Conservation (phyloP, 1,140 invertebrate species). For the Ditylenchus dipsaci region DNA sequence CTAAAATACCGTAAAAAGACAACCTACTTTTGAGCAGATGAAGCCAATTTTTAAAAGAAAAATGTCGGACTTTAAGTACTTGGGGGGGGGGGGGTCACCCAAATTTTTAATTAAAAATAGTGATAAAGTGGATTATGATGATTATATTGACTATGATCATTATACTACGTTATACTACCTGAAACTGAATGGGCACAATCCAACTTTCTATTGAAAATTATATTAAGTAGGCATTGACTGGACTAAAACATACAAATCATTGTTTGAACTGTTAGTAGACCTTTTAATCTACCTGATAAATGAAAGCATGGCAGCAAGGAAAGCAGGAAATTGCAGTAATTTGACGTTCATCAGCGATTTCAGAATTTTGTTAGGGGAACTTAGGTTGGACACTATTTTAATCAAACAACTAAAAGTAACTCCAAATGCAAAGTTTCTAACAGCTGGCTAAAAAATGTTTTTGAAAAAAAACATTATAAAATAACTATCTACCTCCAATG, state of each 20-base stretch:
- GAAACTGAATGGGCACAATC: constrained; percentile 2
- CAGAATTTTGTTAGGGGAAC: constrained; percentile 2
- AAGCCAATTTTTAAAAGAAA: no score
- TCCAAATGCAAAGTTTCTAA: constrained; percentile 7
- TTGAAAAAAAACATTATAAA: not conserved
- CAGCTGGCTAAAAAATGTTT: not conserved
- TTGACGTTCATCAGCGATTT: constrained; percentile 13
- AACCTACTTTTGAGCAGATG: no score
- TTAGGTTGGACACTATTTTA: not conserved
- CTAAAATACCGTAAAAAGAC: no score
- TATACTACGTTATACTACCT: no score
- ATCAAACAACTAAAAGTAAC: not conserved
- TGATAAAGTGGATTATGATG: no score
- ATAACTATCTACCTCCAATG: not conserved
- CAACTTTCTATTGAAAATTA: not conserved
- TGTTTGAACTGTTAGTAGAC: not conserved
- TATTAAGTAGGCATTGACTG: not conserved
- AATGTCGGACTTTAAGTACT: no score
- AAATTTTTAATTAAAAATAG: no score
- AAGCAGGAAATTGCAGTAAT: constrained; percentile 39
- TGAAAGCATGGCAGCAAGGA: constrained; percentile 39
- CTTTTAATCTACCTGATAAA: constrained; percentile 40
- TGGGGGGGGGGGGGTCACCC: no score
- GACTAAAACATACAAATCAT: not conserved
- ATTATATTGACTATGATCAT: no score